These are phyloP conservation scores for Pangasius mekongensis DNA, from an alignment of 2,797 vertebrate genomes.

Conservation along the genomic window DNA sequence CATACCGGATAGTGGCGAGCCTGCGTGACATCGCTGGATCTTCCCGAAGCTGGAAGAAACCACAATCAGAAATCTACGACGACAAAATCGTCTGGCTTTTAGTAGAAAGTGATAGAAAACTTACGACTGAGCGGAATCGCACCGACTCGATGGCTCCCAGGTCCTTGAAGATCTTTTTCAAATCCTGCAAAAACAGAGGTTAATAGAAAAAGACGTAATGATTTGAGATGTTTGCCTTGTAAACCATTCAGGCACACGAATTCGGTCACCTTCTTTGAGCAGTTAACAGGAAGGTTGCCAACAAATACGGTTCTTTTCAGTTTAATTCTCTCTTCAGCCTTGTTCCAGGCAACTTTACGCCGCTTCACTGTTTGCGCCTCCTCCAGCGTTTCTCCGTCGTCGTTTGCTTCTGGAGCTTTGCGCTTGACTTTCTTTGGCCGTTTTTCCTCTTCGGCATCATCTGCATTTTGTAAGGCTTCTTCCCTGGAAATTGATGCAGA, in stretches of 20 bases:
- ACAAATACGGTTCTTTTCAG: conserved; percentile 89
- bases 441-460: conserved; percentile 74
- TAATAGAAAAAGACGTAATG: neutral
- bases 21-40: conserved; percentile 84
- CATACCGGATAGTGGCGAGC: conserved; percentile 87
- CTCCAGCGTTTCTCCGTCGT: neutral
- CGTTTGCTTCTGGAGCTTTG: conserved; percentile 49
- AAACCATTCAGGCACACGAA: neutral
- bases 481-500: conserved; percentile 74
- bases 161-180: conserved; percentile 82
- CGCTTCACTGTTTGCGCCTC: conserved; percentile 60
- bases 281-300: conserved; percentile 86
- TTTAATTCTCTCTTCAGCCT: conserved; percentile 73
- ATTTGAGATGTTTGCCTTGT: neutral
- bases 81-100: neutral
- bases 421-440: conserved; percentile 58
- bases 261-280: conserved; percentile 81
- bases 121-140: conserved; percentile 92
- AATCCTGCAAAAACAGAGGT: conserved; percentile 67
- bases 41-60: conserved; percentile 82
- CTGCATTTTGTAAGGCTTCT: conserved; percentile 75
- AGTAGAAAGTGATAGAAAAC: conserved; percentile 41
- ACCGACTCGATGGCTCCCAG: conserved; percentile 86
- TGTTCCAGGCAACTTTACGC: conserved; percentile 57
- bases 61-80: neutral